phyloP scores from a whole-genome alignment of 1,140 invertebrate species.

The Vollenhovia emeryi region DNA sequence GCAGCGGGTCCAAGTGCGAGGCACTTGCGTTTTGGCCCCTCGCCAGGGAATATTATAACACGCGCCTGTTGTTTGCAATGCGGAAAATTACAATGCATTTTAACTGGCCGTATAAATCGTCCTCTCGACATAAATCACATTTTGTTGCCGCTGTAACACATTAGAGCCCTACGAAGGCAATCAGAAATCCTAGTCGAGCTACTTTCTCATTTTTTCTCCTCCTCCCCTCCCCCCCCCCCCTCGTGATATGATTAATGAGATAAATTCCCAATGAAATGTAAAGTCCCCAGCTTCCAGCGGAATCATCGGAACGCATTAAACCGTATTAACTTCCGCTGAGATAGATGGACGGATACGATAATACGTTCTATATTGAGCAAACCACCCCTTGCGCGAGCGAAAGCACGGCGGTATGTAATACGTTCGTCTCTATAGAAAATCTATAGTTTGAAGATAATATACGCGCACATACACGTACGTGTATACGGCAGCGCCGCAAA shows the following conservation, averaged over 20 bases:
- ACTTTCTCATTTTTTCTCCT: not conserved
- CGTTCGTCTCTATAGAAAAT: constrained; percentile 36
- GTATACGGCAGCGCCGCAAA: constrained; percentile 15
- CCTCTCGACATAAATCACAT: not conserved
- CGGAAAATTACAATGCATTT: constrained; percentile 14
- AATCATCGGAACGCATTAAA: not conserved
- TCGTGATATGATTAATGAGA: not conserved
- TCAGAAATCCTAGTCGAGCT: not conserved
- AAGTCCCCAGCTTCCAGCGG: not conserved
- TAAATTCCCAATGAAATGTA: not conserved
- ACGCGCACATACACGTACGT: not conserved
- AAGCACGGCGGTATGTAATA: constrained; percentile 10
- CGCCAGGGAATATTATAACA: constrained; percentile 25
- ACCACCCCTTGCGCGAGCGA: constrained; percentile 4
- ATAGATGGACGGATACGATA: constrained; percentile 1
- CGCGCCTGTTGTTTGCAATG: constrained; percentile 11
- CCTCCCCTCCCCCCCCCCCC: too few species aligned
- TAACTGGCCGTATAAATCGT: not conserved
- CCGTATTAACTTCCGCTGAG: not conserved
- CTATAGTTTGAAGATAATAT: constrained; percentile 20
- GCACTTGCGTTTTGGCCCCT: constrained; percentile 17
- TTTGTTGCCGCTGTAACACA: not conserved
- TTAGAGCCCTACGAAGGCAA: not conserved
- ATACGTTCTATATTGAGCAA: not conserved
- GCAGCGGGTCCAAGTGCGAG: not conserved